Evolutionary conservation across 2,113 vertebrate species (phyloP).

Genomic region (Ia io): DNA sequence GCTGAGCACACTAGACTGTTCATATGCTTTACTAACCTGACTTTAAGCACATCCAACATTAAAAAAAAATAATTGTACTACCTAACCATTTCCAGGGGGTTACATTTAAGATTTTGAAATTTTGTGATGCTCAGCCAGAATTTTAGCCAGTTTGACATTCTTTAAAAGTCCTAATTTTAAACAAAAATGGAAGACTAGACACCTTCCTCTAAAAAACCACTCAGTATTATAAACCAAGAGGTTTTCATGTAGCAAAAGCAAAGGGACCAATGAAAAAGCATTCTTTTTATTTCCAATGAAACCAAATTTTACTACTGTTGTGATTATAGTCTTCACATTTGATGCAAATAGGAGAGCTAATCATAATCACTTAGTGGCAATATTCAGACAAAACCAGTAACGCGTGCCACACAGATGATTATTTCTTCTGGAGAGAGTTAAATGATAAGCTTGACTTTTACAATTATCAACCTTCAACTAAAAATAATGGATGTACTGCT

Average conservation of each 20-base stretch:
- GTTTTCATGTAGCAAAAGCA: slow-evolving; percentile 51
- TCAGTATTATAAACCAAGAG: slow-evolving; percentile 43
- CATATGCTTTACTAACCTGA: neutral
- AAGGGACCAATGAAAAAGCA: slow-evolving; percentile 57
- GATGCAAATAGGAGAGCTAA: slow-evolving; percentile 73
- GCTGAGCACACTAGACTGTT: neutral
- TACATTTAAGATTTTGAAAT: neutral
- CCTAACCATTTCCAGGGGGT: neutral
- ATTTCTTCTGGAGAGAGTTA: slow-evolving; percentile 48
- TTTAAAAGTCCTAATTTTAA: slow-evolving; percentile 35
- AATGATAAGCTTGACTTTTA: slow-evolving; percentile 55
- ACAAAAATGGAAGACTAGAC: slow-evolving; percentile 4
- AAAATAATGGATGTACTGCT: slow-evolving; percentile 60
- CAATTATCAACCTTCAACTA: slow-evolving; percentile 58
- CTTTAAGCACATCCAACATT: neutral
- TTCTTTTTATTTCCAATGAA: slow-evolving; percentile 68
- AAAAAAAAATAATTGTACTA: slow-evolving; percentile 31
- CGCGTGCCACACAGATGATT: slow-evolving; percentile 57
- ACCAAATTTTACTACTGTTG: slow-evolving; percentile 57
- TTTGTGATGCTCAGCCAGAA: neutral
- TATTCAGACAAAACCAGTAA: slow-evolving; percentile 53
- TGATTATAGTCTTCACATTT: slow-evolving; percentile 71
- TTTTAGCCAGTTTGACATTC: neutral
- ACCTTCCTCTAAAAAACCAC: neutral
- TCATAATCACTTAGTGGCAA: slow-evolving; percentile 70